A percentile compares a stretch with the other conserved stretches of the same genome.
These are phyloP conservation scores for Oceanodroma leucorhoa DNA, from an alignment of 2,797 vertebrate species.

Conservation along the genomic window DNA sequence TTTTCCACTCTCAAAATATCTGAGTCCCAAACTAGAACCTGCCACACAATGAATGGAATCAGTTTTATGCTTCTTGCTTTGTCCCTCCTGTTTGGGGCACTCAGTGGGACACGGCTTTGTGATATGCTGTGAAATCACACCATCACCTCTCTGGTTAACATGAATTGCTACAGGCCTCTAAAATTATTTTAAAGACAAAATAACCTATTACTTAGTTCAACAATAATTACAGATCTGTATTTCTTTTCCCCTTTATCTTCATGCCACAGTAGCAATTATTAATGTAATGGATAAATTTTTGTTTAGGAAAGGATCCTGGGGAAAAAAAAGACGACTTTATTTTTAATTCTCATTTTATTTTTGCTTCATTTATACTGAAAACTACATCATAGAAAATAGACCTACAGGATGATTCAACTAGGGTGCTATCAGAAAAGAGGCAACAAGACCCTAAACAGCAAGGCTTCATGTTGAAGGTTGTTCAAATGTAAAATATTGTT, in stretches of 20 bases:
- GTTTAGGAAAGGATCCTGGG: background rate
- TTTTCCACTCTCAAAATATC: conserved; percentile 17
- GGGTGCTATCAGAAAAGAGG: background rate
- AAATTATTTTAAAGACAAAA: background rate
- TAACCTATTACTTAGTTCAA: background rate
- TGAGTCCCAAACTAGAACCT: conserved; percentile 15
- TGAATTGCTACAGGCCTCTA: background rate
- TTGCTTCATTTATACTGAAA: background rate
- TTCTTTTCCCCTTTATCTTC: background rate
- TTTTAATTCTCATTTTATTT: background rate
- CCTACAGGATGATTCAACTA: background rate
- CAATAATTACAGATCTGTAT: background rate
- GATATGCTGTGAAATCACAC: background rate
- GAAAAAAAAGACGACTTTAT: background rate
- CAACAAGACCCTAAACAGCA: background rate
- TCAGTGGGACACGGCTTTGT: conserved; percentile 1
- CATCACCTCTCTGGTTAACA: background rate
- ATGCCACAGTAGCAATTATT: background rate
- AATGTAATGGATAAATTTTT: background rate
- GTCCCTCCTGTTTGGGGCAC: background rate
- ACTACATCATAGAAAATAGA: background rate
- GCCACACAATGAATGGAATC: conserved; percentile 6
- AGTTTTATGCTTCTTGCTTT: conserved; percentile 20
- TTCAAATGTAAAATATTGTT: background rate
- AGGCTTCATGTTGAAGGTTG: background rate